phyloP scores from a whole-genome alignment of 2,888 invertebrate genomes.

The Melipona bicolor region DNA sequence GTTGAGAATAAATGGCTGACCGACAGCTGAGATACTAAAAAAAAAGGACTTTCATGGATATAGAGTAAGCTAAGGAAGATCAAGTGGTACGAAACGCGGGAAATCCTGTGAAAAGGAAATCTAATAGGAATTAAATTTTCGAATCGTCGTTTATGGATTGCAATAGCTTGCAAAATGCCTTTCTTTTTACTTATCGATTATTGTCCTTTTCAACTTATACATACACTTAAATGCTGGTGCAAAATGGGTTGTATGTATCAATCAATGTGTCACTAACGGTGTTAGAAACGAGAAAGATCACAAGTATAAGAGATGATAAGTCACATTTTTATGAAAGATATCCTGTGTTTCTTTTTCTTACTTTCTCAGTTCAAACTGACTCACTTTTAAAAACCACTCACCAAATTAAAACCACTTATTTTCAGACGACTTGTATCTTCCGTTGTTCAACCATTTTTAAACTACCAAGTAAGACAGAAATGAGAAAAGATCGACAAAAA shows the following conservation, averaged over 20 bases:
- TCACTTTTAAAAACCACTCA: not conserved
- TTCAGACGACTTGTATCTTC: not conserved
- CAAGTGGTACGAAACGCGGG: not conserved
- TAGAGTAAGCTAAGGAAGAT: slow-evolving; percentile 1
- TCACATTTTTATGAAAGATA: not conserved
- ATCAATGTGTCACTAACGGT: not conserved
- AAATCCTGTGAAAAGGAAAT: not conserved
- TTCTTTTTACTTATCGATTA: slow-evolving; percentile 18
- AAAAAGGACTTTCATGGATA: not conserved
- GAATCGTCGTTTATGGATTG: slow-evolving; percentile 7
- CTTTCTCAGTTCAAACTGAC: not conserved
- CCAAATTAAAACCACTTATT: not conserved
- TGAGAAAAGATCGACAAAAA: not conserved
- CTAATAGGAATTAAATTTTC: not conserved
- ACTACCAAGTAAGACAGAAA: not conserved
- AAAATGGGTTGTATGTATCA: not conserved
- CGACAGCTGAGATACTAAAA: not conserved
- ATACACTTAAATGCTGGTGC: too few relatives aligned
- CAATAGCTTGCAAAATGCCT: slow-evolving; percentile 17
- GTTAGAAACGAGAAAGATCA: not conserved
- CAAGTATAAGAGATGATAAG: not conserved
- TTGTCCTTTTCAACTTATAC: not conserved
- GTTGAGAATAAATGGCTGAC: not conserved
- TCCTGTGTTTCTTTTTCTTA: not conserved
- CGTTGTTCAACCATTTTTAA: not conserved